Conservation (phyloP, 1,140 invertebrate species). For the Maconellicoccus hirsutus region DNA sequence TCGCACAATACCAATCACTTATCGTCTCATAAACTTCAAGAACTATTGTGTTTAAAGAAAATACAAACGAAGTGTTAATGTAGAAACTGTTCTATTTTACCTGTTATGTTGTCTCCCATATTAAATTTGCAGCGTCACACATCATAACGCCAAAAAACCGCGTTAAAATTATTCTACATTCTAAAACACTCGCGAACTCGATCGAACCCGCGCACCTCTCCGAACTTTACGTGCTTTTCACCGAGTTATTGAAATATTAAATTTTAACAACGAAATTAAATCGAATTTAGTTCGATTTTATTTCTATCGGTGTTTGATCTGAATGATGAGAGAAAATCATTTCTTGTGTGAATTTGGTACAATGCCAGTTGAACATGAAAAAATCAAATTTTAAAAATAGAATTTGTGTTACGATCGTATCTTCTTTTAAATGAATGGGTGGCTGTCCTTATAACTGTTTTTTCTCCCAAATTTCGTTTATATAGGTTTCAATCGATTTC, state of each 20-base stretch:
- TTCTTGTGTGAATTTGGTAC: conserved; percentile 1
- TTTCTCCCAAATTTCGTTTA: too few relatives aligned
- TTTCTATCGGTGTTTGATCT: background rate
- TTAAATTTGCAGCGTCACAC: conserved; percentile 12
- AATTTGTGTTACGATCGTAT: background rate
- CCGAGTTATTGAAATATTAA: background rate
- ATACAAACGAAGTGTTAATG: conserved; percentile 11
- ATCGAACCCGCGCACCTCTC: background rate
- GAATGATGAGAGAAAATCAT: background rate
- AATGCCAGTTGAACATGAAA: background rate
- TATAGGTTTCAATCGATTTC: too few relatives aligned
- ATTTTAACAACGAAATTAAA: background rate
- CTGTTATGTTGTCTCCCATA: conserved; percentile 19
- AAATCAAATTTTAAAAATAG: conserved; percentile 12
- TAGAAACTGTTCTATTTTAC: conserved; percentile 1
- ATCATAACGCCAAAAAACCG: conserved; percentile 1
- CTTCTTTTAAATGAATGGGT: background rate
- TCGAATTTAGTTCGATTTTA: too few relatives aligned
- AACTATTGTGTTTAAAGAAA: background rate
- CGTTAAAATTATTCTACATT: background rate
- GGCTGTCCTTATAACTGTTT: too few relatives aligned
- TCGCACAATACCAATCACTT: background rate
- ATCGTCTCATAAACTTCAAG: background rate
- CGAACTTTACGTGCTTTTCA: background rate
- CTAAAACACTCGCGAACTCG: background rate